Evolutionary conservation across 2,888 invertebrate species (phyloP), one percentile per base, ranked within the genome.

Genomic region (Lycaena phlaeas): DNA sequence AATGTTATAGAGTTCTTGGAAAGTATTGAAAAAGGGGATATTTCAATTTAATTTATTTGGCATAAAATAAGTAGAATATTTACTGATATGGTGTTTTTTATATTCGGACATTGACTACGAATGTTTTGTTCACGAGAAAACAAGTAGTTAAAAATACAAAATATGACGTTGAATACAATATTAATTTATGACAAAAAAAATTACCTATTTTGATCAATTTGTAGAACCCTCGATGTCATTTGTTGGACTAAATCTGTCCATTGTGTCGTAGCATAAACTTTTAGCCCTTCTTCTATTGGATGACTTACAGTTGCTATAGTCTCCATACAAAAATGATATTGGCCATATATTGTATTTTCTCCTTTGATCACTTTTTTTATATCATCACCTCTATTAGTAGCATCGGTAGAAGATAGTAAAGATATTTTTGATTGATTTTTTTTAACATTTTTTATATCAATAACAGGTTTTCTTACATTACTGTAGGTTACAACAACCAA

Each of bases 281-380:
- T 86, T 44, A 90, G 59, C 0, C 88, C 88, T 55, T 90, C 89
- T 60, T 92, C 92, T 2, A 69, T 71, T 0, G 91, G 91, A 14
- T 85, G 57, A 7, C 86, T 84, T 1, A 88, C 69, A 50, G 87
- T 86, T 3, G 73, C 72, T 34, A 89, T 85, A 0, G 87, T 87
- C 61, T 92, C 92, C 87, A 92, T 88, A 14, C 87, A 78, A 49
- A 87, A 89, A 55, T 91, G 90, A 55, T 88, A 89, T 56, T 92
- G 92, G 3, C 72, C 61, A 6, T 84, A 86, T 36, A 67, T 58
- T 3, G 59, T 56, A 15, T 55, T 54, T 2, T 45, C 56, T 3
- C 65, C 64, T 38, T 51, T 74, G 48, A 57, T 76, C 45, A 51
- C 77, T 47, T 56, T 64, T 1, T 25, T 28, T 4, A 64, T 41